Evolutionary conservation across 2,888 invertebrate species (phyloP).

Genomic region (Amiota mariae): DNA sequence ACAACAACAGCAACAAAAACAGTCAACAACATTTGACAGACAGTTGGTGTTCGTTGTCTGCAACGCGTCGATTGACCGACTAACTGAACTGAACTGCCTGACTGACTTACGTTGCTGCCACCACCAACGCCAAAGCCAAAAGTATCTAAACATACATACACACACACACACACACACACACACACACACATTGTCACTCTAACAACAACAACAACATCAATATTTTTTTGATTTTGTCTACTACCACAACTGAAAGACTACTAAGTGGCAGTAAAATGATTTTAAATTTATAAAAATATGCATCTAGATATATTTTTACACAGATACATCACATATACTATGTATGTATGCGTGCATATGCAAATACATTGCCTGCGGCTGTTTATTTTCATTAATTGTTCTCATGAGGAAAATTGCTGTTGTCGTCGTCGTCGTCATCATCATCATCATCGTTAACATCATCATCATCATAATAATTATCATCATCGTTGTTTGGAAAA

Average conservation of each 20-base stretch:
- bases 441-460: not conserved
- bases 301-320: conserved; percentile 33
- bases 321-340: no score
- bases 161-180: conserved; percentile 23
- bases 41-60: not conserved
- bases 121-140: conserved; percentile 13
- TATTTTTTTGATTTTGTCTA: conserved; percentile 37
- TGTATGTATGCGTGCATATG: conserved; percentile 28
- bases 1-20: not conserved
- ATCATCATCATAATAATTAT: no score
- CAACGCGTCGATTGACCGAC: conserved; percentile 15
- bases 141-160: conserved; percentile 6
- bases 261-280: conserved; percentile 63
- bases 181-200: no score
- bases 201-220: conserved; percentile 47
- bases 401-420: conserved; percentile 59
- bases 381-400: conserved; percentile 68
- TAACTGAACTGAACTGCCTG: conserved; percentile 24
- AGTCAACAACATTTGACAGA: conserved; percentile 6
- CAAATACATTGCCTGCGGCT: conserved; percentile 55
- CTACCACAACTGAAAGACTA: not conserved
- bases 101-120: conserved; percentile 4
- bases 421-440: not conserved
- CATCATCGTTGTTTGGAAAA: conserved; percentile 1
- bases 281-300: conserved; percentile 48